Evolutionary conservation across 2,113 vertebrate species (phyloP).

Genomic region (Takifugu bimaculatus): DNA sequence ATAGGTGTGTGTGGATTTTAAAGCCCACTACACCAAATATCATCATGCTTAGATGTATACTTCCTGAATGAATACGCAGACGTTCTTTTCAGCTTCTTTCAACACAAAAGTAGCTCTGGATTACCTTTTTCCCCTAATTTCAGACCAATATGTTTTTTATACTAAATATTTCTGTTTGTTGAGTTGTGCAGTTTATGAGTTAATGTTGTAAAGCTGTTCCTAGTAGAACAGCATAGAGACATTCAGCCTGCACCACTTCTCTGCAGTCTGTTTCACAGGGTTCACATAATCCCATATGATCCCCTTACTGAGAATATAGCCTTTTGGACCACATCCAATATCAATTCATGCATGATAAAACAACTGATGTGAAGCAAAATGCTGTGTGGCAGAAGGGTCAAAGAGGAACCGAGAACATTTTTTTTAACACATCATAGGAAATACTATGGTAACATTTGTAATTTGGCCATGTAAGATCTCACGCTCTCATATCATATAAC

Average conservation of each 20-base stretch:
- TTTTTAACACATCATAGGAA: too few relatives aligned
- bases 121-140: background rate
- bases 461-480: too few relatives aligned
- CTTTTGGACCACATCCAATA: conserved; percentile 44
- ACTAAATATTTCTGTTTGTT: conserved; percentile 31
- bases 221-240: conserved; percentile 38
- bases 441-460: too few relatives aligned
- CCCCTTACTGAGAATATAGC: conserved; percentile 52
- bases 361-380: background rate
- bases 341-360: conserved; percentile 41
- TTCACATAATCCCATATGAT: conserved; percentile 62
- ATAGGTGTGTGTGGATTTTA: conserved; percentile 72
- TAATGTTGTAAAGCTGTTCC: conserved; percentile 33
- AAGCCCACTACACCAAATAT: conserved; percentile 23
- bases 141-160: conserved; percentile 5
- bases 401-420: too few relatives aligned
- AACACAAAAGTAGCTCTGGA: background rate
- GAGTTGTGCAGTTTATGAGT: conserved; percentile 25
- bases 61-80: conserved; percentile 21
- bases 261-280: conserved; percentile 62
- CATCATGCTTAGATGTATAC: conserved; percentile 30
- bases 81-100: background rate
- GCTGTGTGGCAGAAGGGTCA: too few relatives aligned
- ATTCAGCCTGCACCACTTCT: conserved; percentile 40
- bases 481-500: too few relatives aligned